Evolutionary conservation across 1,140 invertebrate genomes (phyloP), one percentile per base, ranked within the genome.

Genomic region (Platyura marginata): DNA sequence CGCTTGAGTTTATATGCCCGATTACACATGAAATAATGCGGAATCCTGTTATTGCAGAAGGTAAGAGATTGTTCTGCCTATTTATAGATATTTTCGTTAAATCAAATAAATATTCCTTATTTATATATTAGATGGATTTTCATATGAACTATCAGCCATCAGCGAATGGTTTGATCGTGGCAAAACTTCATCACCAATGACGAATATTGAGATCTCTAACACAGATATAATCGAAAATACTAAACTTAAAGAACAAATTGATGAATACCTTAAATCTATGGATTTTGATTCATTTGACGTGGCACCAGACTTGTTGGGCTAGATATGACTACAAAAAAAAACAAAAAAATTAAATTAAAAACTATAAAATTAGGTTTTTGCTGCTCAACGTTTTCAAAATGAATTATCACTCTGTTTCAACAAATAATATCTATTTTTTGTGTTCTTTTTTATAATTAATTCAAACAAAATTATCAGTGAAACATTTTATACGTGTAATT

Each of bases 81-180:
- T n/a, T n/a, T n/a, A n/a, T n/a, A n/a, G n/a, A n/a, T n/a, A n/a
- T n/a, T n/a, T n/a, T n/a, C n/a, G n/a, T n/a, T n/a, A n/a, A n/a
- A n/a, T n/a, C n/a, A n/a, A n/a, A n/a, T n/a, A n/a, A n/a, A n/a
- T n/a, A n/a, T n/a, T n/a, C n/a, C n/a, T n/a, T n/a, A n/a, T n/a
- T n/a, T n/a, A n/a, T n/a, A n/a, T n/a, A n/a, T n/a, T n/a, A 72
- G 83, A 87, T 68, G 81, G 81, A 21, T 81, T 79, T 51, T 78
- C 75, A 0, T 87, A 87, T 52, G 82, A 87, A 52, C 67, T 69
- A 53, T 64, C 66, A 42, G 83, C 81, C 8, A 82, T 87, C 44
- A 66, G 68, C 21, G 73, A 79, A 50, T 87, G 82, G 81, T 75
- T 86, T 41, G 57, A 74, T 32, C 72, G 69, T 41, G 79, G 79